Evolutionary conservation across 2,113 vertebrate genomes (phyloP).

Genomic region (Brienomyrus brachyistius): DNA sequence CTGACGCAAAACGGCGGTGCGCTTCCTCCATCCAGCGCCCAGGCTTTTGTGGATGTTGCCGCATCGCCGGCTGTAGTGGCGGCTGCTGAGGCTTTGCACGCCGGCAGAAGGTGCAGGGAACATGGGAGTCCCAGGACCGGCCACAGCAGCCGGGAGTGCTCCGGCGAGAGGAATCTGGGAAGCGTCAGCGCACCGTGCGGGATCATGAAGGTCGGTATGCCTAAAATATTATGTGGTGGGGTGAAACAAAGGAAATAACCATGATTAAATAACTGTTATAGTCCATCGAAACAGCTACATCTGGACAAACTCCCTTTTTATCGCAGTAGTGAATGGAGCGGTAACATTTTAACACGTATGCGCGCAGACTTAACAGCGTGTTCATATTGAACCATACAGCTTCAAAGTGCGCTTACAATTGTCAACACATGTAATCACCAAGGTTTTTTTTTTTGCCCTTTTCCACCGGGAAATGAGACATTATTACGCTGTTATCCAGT

Average conservation of each 20-base stretch:
- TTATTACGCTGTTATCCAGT: neutral
- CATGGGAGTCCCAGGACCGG: constrained; percentile 27
- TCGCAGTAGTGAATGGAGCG: neutral
- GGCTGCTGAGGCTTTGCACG: constrained; percentile 1
- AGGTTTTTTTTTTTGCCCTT: neutral
- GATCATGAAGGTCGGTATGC: constrained; percentile 54
- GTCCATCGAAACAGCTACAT: neutral
- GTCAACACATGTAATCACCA: neutral
- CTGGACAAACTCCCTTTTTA: neutral
- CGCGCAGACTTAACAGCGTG: neutral
- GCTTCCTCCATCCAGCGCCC: constrained; percentile 5
- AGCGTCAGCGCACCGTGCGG: constrained; percentile 40
- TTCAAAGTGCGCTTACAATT: neutral
- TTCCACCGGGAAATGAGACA: neutral
- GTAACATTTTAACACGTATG: neutral
- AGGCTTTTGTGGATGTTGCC: neutral
- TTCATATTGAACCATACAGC: neutral
- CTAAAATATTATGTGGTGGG: neutral
- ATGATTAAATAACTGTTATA: neutral
- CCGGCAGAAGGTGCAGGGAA: constrained; percentile 16
- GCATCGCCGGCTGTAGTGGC: constrained; percentile 35
- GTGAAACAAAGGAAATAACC: neutral
- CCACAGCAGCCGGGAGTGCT: constrained; percentile 48
- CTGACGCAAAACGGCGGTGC: neutral
- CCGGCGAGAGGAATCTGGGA: constrained; percentile 43